Percentiles rank a stretch among this genome's conserved stretches.
These are phyloP conservation scores for Odontesthes bonariensis DNA, from an alignment of 2,113 vertebrate species.

Conservation along the genomic window DNA sequence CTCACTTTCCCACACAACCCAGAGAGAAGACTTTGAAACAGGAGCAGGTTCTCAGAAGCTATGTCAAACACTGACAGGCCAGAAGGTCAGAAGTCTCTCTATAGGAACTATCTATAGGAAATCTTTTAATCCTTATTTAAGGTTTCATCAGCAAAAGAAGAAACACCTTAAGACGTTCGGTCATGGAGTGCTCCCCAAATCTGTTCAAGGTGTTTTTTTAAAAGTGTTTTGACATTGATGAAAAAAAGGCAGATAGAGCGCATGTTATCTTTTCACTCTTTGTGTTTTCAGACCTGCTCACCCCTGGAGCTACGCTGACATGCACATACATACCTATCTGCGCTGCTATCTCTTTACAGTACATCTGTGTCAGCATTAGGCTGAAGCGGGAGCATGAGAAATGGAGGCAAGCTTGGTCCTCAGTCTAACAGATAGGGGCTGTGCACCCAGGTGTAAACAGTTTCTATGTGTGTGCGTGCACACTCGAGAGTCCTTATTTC, in stretches of 20 bases:
- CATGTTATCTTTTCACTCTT: conserved; percentile 22
- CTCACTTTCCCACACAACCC: conserved; percentile 66
- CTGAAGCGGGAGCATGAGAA: conserved; percentile 75
- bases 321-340: conserved; percentile 68
- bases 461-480: conserved; percentile 44
- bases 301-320: conserved; percentile 50
- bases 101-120: conserved; percentile 54
- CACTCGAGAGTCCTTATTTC: conserved; percentile 53
- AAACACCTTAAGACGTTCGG: conserved; percentile 41
- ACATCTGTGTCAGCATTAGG: conserved; percentile 77
- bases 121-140: conserved; percentile 56
- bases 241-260: conserved; percentile 29
- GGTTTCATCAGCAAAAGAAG: conserved; percentile 37
- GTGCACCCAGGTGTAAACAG: conserved; percentile 66
- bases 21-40: conserved; percentile 68
- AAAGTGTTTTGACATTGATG: conserved; percentile 40
- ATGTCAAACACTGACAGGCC: conserved; percentile 67
- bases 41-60: conserved; percentile 65
- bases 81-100: conserved; percentile 65
- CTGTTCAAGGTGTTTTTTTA: conserved; percentile 25
- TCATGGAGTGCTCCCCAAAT: conserved; percentile 24
- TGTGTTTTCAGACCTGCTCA: conserved; percentile 41
- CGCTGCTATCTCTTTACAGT: conserved; percentile 70
- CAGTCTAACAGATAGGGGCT: conserved; percentile 75
- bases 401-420: conserved; percentile 70